Percentiles rank a stretch among this genome's conserved stretches.
These are phyloP conservation scores for Xerus inauris DNA, from an alignment of 2,113 vertebrate genomes.

Conservation along the genomic window DNA sequence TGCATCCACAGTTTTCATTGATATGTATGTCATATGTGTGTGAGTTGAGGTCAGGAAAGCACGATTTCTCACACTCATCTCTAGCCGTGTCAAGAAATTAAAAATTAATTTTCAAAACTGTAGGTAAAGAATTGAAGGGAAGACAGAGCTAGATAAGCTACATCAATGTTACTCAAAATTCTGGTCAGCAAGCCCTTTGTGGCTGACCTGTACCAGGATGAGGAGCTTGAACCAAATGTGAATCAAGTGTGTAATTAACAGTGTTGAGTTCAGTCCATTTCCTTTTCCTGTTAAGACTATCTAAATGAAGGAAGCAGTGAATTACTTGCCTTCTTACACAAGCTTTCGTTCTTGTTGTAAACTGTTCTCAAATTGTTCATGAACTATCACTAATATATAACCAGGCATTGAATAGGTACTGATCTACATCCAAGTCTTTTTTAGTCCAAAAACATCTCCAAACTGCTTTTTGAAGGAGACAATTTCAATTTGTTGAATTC, in stretches of 20 bases:
- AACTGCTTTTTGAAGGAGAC: not conserved
- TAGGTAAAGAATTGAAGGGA: not conserved
- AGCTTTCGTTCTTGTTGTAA: not conserved
- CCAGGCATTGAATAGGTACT: not conserved
- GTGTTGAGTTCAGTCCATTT: not conserved
- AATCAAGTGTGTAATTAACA: not conserved
- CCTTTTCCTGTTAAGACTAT: not conserved
- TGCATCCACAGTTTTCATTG: not conserved
- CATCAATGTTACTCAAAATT: not conserved
- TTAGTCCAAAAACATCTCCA: not conserved
- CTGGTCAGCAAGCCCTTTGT: not conserved
- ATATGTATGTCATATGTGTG: not conserved
- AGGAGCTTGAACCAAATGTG: not conserved
- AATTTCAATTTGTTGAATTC: not conserved
- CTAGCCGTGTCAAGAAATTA: not conserved
- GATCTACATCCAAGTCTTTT: not conserved
- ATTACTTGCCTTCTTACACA: not conserved
- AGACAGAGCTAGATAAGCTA: not conserved
- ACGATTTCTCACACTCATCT: not conserved
- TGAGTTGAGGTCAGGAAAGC: not conserved
- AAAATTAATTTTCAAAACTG: not conserved
- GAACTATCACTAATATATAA: not conserved
- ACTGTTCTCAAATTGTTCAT: not conserved
- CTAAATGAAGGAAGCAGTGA: not conserved
- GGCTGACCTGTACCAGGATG: not conserved